phyloP scores from a whole-genome alignment of 2,113 vertebrate species.

The Burhinus oedicnemus region DNA sequence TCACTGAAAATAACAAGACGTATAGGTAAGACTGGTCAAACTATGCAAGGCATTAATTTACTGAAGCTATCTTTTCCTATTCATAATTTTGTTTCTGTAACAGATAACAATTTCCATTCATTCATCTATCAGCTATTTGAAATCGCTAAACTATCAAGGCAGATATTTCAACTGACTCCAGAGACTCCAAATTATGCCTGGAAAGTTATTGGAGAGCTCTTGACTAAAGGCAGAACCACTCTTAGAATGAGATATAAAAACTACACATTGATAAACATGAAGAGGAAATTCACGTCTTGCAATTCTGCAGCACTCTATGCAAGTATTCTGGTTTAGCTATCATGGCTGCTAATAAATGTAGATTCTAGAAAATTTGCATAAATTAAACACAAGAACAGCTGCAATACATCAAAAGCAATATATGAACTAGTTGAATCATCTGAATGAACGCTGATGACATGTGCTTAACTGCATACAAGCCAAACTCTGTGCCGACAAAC shows the following conservation, averaged over 20 bases:
- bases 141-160: neutral
- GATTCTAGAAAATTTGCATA: constrained; percentile 48
- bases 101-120: neutral
- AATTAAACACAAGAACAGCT: constrained; percentile 59
- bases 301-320: neutral
- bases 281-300: neutral
- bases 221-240: neutral
- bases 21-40: neutral
- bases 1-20: neutral
- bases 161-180: neutral
- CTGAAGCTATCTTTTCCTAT: neutral
- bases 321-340: constrained; percentile 8
- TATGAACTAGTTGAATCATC: constrained; percentile 25
- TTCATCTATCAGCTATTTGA: neutral
- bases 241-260: neutral
- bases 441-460: constrained; percentile 62
- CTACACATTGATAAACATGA: neutral
- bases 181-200: neutral
- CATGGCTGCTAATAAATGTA: constrained; percentile 25
- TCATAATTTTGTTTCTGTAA: neutral
- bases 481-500: constrained; percentile 26
- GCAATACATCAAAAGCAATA: constrained; percentile 55
- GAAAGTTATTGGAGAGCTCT: neutral
- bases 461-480: constrained; percentile 2
- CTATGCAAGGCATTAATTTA: neutral